Evolutionary conservation across 2,888 invertebrate genomes (phyloP), one percentile per base, ranked within the genome.

Genomic region (Julus scanicus): DNA sequence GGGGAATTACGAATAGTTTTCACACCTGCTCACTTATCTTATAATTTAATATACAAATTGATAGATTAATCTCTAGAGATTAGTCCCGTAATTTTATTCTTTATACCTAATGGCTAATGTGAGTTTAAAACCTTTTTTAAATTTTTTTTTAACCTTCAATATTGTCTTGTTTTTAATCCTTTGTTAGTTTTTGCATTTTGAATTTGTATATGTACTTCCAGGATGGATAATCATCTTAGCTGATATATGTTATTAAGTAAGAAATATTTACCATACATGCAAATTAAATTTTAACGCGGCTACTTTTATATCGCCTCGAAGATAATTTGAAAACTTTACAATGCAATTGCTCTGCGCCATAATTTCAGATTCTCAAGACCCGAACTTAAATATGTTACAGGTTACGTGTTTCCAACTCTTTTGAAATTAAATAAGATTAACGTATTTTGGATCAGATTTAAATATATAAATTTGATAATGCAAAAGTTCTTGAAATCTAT

Each of bases 201-300:
- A 20, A 71, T 63, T 63, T 63, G 63, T 63, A 5, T n/a, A 15
- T 80, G 29, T 80, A 80, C 80, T 80, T 80, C 80, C 80, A 80
- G 80, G 37, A 0, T 37, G 2, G 80, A 80, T 80, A 80, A 39
- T 37, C 37, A 80, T 80, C 80, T 80, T 29, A 15, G 15, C 80
- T 29, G 2, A 29, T 80, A 37, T 37, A 80, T 80, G 37, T 80
- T 80, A 80, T 80, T 80, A 80, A 80, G 29, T 71, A 71, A 29
- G 4, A 13, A 80, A 15, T 37, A 80, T 80, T 53, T 37, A 80
- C 4, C 37, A 39, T 80, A 29, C 11, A 80, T 80, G 80, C 80
- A 80, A 39, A 80, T 80, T 37, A 80, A 37, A 80, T 80, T 80
- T 80, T 80, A 15, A 4, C 80, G 29, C 80, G 29, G 80, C 80